These are phyloP conservation scores for Novumbra hubbsi DNA, from an alignment of 2,797 vertebrate species.

Conservation along the genomic window DNA sequence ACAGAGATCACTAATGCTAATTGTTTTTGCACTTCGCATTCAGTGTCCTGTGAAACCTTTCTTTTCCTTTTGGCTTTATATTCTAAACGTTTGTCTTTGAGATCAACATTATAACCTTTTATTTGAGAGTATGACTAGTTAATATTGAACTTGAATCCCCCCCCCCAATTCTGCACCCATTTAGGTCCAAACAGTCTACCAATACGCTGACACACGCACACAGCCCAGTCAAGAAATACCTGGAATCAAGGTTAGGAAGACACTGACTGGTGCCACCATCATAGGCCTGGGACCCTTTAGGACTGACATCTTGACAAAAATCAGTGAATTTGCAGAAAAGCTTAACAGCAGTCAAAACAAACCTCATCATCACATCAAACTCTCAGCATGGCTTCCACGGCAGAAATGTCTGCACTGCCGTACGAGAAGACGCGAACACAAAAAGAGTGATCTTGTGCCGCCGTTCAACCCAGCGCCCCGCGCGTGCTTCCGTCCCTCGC, in stretches of 20 bases:
- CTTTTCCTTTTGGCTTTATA: too few species aligned
- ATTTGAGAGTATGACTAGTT: too few species aligned
- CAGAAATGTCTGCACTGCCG: too few species aligned
- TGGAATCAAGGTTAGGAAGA: background rate
- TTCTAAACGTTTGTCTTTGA: too few species aligned
- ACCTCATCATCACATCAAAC: background rate
- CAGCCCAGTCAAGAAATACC: background rate
- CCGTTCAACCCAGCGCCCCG: too few species aligned
- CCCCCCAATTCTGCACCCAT: background rate
- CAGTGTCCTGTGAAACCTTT: too few species aligned
- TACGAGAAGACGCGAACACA: too few species aligned
- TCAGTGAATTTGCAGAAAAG: background rate
- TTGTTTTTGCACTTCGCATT: too few species aligned
- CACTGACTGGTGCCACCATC: background rate
- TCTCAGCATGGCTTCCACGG: background rate
- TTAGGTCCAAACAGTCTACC: background rate
- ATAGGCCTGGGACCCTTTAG: background rate
- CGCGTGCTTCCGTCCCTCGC: too few species aligned
- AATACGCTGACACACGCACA: background rate
- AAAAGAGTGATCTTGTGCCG: too few species aligned
- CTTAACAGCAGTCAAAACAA: background rate
- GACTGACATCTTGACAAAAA: background rate
- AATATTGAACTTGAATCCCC: too few species aligned
- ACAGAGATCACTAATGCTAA: background rate
- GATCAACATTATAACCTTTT: too few species aligned